Evolutionary conservation across 2,888 invertebrate genomes (phyloP), one percentile per base, ranked within the genome.

Genomic region (Agelastica alni): DNA sequence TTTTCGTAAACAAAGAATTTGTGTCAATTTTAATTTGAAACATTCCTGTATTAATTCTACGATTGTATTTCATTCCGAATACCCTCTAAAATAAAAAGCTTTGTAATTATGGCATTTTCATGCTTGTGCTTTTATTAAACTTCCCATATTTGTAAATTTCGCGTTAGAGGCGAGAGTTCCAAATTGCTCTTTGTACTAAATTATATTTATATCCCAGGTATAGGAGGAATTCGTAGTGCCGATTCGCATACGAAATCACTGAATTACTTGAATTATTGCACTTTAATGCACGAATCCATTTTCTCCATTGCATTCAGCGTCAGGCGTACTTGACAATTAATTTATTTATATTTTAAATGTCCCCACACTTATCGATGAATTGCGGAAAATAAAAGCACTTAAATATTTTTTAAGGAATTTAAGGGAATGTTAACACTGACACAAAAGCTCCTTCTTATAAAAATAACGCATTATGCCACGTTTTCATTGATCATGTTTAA

Each of bases 201-300:
- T 36, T 36, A 18, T 36, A 18, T 36, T 36, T 36, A 36, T 36
- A 36, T n/a, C 9, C 18, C 5, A 36, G 9, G n/a, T 17, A 36
- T 36, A 36, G n/a, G n/a, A n/a, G n/a, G 17, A 17, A 36, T 34
- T 34, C 4, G 7, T n/a, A 14, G 32, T 32, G 9, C 7, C 17
- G 6, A 18, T 16, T 36, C 10, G 36, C 7, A 17, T 17, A 10
- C 10, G 10, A 4, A 36, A 17, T 36, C 16, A 36, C n/a, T 17
- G 17, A 36, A 36, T 36, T 5, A 36, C 9, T 36, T 17, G 7
- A 36, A 36, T 36, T 12, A 36, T 9, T 18, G 36, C 36, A 17
- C 18, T 17, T 17, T 36, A 10, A 4, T 17, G 36, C 2, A 36
- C 3, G 5, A 17, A 10, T 14, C 36, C 36, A 36, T 18, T 17